These are phyloP conservation scores for Dione juno DNA, from an alignment of 2,888 invertebrate species.

Conservation along the genomic window DNA sequence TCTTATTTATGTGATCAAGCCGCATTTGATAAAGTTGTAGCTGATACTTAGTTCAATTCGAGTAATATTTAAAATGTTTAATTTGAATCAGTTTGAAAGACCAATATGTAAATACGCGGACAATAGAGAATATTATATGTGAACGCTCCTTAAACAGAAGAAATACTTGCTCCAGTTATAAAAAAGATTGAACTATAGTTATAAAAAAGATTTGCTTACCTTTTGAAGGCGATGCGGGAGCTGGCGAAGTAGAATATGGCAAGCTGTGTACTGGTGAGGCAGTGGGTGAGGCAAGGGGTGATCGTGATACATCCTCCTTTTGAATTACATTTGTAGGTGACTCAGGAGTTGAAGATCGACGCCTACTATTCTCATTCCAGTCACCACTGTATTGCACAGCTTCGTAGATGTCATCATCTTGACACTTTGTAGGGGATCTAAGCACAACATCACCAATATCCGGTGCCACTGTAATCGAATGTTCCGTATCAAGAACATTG, in stretches of 20 bases:
- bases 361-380: conserved; percentile 70
- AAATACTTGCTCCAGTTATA: too few species aligned
- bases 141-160: too few species aligned
- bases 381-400: conserved; percentile 65
- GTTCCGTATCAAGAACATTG: conserved; percentile 51
- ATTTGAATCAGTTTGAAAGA: too few species aligned
- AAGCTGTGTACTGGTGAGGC: conserved; percentile 71
- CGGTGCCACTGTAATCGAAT: conserved; percentile 55
- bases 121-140: too few species aligned
- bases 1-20: too few species aligned
- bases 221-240: conserved; percentile 60
- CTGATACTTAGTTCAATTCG: too few species aligned
- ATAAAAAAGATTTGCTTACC: conserved; percentile 52
- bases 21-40: too few species aligned
- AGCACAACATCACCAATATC: conserved; percentile 60
- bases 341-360: conserved; percentile 75
- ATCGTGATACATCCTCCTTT: conserved; percentile 58
- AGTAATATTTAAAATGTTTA: too few species aligned
- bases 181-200: too few species aligned
- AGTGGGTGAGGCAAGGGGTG: conserved; percentile 69
- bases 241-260: conserved; percentile 60
- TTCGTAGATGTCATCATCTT: conserved; percentile 66
- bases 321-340: conserved; percentile 60
- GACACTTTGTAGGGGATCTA: conserved; percentile 54
- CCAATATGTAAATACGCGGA: too few species aligned